Conservation (phyloP, 2,113 vertebrate species). For the Amia ocellicauda region DNA sequence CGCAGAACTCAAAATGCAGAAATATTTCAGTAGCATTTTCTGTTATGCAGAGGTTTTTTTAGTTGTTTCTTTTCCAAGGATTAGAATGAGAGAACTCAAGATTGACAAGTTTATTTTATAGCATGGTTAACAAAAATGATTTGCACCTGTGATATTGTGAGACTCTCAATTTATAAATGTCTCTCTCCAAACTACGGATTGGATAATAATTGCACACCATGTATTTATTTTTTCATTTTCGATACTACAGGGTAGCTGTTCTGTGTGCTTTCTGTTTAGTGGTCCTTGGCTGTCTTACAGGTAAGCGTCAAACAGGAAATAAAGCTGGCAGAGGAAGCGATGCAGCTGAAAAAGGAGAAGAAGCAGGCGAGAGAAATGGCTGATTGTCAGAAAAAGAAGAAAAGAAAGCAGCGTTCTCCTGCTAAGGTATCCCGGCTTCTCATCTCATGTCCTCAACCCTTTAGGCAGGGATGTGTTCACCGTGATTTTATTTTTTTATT, state of each 20-base stretch:
- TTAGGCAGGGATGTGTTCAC: neutral
- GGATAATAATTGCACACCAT: too few species aligned
- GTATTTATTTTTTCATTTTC: neutral
- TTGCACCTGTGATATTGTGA: too few species aligned
- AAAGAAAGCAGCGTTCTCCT: slow-evolving; percentile 95
- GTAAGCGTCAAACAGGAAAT: slow-evolving; percentile 95
- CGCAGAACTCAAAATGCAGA: too few species aligned
- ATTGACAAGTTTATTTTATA: too few species aligned
- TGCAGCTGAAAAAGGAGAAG: slow-evolving; percentile 86
- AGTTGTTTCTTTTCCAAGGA: too few species aligned
- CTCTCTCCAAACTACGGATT: too few species aligned
- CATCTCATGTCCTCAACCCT: neutral
- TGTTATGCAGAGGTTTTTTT: too few species aligned
- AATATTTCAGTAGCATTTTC: too few species aligned
- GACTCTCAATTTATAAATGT: too few species aligned
- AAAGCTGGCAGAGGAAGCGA: slow-evolving; percentile 83
- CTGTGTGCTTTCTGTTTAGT: neutral
- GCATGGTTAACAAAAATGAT: too few species aligned
- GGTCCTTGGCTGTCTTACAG: slow-evolving; percentile 60
- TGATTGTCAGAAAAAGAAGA: slow-evolving; percentile 94
- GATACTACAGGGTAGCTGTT: neutral
- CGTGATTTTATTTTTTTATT: neutral
- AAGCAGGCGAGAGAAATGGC: slow-evolving; percentile 82
- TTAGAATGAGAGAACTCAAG: too few species aligned
- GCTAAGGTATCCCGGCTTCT: slow-evolving; percentile 89